These are phyloP conservation scores for Cotesia typhae DNA, from an alignment of 1,140 invertebrate species.

Conservation along the genomic window DNA sequence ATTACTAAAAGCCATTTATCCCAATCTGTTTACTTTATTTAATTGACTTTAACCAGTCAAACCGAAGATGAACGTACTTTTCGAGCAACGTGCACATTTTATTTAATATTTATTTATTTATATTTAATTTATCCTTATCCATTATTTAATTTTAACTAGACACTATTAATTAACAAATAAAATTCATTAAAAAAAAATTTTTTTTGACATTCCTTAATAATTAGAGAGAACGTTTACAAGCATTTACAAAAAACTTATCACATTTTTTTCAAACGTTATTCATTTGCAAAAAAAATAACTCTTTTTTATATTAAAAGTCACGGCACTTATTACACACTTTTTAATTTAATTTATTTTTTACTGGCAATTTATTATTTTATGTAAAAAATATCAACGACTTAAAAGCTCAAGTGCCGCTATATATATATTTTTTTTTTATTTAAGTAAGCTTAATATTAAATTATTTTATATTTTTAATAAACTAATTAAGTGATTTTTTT, in stretches of 20 bases:
- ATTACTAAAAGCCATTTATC: background rate
- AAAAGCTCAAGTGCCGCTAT: constrained; percentile 10
- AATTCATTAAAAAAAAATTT: background rate
- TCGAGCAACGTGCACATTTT: constrained; percentile 51
- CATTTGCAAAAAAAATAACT: constrained; percentile 25
- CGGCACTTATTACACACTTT: constrained; percentile 36
- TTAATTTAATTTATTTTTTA: constrained; percentile 10
- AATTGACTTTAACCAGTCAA: constrained; percentile 3
- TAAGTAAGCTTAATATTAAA: too few relatives aligned
- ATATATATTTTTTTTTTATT: too few relatives aligned
- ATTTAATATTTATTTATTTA: constrained; percentile 37
- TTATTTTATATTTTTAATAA: too few relatives aligned
- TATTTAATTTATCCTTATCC: too few relatives aligned
- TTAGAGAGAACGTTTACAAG: constrained; percentile 65
- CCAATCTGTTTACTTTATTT: background rate
- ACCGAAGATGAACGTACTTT: constrained; percentile 46
- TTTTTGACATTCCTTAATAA: constrained; percentile 52
- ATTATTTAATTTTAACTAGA: background rate
- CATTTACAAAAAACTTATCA: constrained; percentile 68
- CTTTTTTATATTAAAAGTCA: constrained; percentile 23
- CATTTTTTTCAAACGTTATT: constrained; percentile 52
- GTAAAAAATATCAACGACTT: background rate
- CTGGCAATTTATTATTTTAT: background rate
- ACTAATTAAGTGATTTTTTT: too few relatives aligned
- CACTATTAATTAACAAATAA: constrained; percentile 12